Evolutionary conservation across 2,797 vertebrate species (phyloP), one percentile per base, ranked within the genome.

Genomic region (Hephaestus fuliginosus): DNA sequence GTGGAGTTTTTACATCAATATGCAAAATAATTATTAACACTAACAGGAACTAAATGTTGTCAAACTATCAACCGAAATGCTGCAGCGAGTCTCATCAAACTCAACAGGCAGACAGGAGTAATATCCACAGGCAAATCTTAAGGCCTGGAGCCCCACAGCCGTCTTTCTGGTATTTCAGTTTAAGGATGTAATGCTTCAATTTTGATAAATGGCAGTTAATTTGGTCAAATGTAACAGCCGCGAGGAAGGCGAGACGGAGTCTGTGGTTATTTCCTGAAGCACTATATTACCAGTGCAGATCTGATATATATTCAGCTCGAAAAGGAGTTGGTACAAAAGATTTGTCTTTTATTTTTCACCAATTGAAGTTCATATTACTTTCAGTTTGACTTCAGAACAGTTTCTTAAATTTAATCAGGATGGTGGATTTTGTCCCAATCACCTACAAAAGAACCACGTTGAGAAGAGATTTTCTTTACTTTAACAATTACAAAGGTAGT

Each of bases 141-240:
- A 62, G 55, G 18, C 58, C 25, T 13, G 13, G 70, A 67, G 49
- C 20, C 25, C 46, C 5, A 2, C 15, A 56, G 70, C 68, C 15
- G 68, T 53, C n/a, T 71, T 17, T 76, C 68, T 28, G 9, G 33
- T 68, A 52, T 70, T 78, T 56, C 25, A 57, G 22, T 83, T 76
- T 67, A 70, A 62, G 36, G 36, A 39, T 39, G 51, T 9, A 70
- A 58, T 20, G 51, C 39, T 83, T 64, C 25, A 28, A 1, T 52
- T 83, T 61, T 68, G 41, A 74, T 39, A 53, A 20, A 61, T 62
- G 55, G 39, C 36, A 71, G 18, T 44, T 33, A 48, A 9, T 44
- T 36, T 43, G 46, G 39, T 51, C 7, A 58, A 71, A 51, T 6
- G 7, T 25, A 25, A 43, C 60, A 61, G 41, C 13, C 11, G 20